Evolutionary conservation across 2,113 vertebrate genomes (phyloP).

Genomic region (Gopherus flavomarginatus): DNA sequence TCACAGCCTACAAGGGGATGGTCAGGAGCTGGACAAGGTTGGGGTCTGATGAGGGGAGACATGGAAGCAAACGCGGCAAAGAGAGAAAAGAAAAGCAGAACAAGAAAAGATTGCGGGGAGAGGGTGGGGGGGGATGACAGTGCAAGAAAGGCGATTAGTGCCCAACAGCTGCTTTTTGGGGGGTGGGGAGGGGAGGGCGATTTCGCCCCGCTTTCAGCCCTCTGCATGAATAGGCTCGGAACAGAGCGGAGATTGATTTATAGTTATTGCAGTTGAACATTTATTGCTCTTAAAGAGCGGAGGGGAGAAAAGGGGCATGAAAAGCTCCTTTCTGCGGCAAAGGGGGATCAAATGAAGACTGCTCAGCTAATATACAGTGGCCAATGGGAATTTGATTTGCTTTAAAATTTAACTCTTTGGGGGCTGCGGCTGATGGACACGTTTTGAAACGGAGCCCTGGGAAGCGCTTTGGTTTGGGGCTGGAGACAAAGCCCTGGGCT

Average conservation of each 20-base stretch:
- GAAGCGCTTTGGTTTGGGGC: neutral
- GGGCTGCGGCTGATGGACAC: conserved; percentile 26
- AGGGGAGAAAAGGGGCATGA: conserved; percentile 59
- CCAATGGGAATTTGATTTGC: conserved; percentile 87
- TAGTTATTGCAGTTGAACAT: conserved; percentile 87
- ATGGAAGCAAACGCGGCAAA: conserved; percentile 78
- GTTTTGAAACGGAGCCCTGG: neutral
- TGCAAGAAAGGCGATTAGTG: conserved; percentile 87
- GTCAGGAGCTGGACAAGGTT: conserved; percentile 80
- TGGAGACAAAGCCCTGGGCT: neutral
- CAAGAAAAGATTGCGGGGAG: conserved; percentile 68
- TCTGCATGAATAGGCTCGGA: conserved; percentile 82
- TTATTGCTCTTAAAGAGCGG: conserved; percentile 84
- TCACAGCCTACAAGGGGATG: conserved; percentile 85
- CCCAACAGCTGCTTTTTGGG: conserved; percentile 84
- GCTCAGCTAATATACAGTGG: conserved; percentile 85
- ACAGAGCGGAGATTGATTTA: conserved; percentile 89
- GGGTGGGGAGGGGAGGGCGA: conserved; percentile 46
- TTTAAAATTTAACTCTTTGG: conserved; percentile 79
- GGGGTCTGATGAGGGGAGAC: conserved; percentile 73
- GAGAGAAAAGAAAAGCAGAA: conserved; percentile 69
- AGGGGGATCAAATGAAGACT: conserved; percentile 88
- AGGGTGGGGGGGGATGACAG: conserved; percentile 84
- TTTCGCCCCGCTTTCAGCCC: conserved; percentile 68
- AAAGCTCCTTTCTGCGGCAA: conserved; percentile 84